Percentiles rank a stretch among this genome's conserved stretches.
Evolutionary conservation across 2,797 vertebrate species (phyloP).

Genomic region (Trematomus bernacchii): DNA sequence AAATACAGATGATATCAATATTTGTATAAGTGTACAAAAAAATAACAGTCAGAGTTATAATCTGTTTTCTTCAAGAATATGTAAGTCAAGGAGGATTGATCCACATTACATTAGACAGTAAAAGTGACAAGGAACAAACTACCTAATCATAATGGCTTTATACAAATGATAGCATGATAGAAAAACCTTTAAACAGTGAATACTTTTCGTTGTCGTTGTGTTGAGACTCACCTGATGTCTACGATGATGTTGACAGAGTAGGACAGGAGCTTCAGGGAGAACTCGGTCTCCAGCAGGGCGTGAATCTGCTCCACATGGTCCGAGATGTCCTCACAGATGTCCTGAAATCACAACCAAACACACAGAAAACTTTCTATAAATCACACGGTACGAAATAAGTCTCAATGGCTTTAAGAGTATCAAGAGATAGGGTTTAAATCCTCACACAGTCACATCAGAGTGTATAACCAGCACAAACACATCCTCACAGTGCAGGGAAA

Average conservation of each 20-base stretch:
- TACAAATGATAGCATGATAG: not conserved
- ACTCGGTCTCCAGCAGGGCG: conserved; percentile 96
- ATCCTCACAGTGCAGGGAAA: conserved; percentile 13
- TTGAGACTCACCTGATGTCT: conserved; percentile 88
- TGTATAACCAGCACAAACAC: not conserved
- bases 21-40: not conserved
- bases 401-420: not conserved
- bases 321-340: conserved; percentile 99
- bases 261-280: conserved; percentile 97
- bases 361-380: not conserved
- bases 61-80: not conserved
- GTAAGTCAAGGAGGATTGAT: not conserved
- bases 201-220: rapidly evolving
- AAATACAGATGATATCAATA: not conserved
- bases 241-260: conserved; percentile 98
- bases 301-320: conserved; percentile 99
- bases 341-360: conserved; percentile 78
- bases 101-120: not conserved
- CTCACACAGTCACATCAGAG: not conserved
- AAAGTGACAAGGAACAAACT: not conserved
- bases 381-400: not conserved
- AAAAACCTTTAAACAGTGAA: not conserved
- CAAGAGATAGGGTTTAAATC: not conserved
- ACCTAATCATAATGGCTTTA: too few relatives aligned
- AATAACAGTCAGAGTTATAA: not conserved